Conservation (phyloP, 2,888 invertebrate genomes). For the Apomyelois bistriatella region DNA sequence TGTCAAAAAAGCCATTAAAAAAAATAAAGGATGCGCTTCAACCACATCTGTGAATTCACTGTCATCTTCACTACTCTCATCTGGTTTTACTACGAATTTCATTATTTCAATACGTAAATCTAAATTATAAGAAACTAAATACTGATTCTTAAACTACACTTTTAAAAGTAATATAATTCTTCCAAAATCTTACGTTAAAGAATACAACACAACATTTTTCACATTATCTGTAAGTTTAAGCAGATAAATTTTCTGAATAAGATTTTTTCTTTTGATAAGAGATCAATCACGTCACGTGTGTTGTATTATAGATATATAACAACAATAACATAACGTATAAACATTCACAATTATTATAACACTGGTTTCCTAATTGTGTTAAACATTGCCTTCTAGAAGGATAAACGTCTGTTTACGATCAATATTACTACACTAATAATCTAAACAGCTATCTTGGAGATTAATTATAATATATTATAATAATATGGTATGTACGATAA, state of each 20-base stretch:
- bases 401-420: background rate
- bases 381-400: background rate
- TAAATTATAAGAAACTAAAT: too few species aligned
- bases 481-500: too few species aligned
- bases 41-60: background rate
- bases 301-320: too few species aligned
- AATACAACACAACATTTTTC: too few species aligned
- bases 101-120: background rate
- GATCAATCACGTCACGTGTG: too few species aligned
- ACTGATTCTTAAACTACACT: background rate
- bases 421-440: background rate
- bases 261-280: too few species aligned
- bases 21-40: background rate
- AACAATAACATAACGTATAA: background rate
- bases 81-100: background rate
- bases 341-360: background rate
- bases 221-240: too few species aligned
- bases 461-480: background rate
- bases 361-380: background rate
- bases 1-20: background rate
- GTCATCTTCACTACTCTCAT: background rate
- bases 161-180: background rate
- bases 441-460: background rate
- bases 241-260: too few species aligned
- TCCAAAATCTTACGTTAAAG: too few species aligned